Conservation (phyloP, 2,797 vertebrate species). For the Schizothorax lantsangensis region DNA sequence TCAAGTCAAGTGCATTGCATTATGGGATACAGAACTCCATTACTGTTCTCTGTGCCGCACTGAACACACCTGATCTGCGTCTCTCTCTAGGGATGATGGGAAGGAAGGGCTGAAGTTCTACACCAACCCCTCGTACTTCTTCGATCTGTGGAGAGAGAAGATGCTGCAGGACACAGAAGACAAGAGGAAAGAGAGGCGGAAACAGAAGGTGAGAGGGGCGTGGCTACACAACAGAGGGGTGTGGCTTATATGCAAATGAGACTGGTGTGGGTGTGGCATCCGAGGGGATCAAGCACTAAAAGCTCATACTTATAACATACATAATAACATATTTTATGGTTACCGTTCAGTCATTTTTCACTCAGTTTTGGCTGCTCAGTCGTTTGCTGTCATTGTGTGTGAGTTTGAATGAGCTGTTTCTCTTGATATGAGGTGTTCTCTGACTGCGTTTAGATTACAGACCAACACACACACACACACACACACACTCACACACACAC, state of each 20-base stretch:
- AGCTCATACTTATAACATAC: not conserved
- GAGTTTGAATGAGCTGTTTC: not conserved
- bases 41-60: not conserved
- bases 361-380: not conserved
- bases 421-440: not conserved
- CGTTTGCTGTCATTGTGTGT: not conserved
- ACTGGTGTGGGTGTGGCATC: not conserved
- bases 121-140: slow-evolving; percentile 98
- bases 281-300: not conserved
- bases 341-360: not conserved
- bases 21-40: not conserved
- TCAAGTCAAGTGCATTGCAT: not conserved
- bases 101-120: slow-evolving; percentile 98
- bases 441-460: slow-evolving; percentile 53
- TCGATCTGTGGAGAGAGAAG: slow-evolving; percentile 98
- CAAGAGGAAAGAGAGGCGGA: slow-evolving; percentile 96
- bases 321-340: not conserved
- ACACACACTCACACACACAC: no score
- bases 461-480: slow-evolving; percentile 44
- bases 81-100: slow-evolving; percentile 87
- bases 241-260: not conserved
- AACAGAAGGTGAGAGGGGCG: slow-evolving; percentile 88
- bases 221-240: not conserved
- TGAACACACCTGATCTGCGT: not conserved
- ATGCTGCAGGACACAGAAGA: slow-evolving; percentile 98